Evolutionary conservation across 2,888 invertebrate species (phyloP).

Genomic region (Patella ulyssiponensis): DNA sequence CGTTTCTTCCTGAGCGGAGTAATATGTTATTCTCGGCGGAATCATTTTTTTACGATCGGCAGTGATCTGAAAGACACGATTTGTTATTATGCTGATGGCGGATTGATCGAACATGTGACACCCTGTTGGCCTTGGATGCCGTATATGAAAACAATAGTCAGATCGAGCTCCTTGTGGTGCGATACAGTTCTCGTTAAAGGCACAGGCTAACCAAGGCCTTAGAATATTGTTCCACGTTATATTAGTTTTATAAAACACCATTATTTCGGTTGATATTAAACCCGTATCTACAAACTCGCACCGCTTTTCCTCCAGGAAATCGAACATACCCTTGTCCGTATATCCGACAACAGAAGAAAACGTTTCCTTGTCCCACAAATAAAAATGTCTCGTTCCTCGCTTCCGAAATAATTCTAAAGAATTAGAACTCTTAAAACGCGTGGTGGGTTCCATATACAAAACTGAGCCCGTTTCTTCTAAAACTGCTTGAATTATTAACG

Average conservation of each 20-base stretch:
- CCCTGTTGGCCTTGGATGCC: constrained; percentile 57
- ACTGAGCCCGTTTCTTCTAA: constrained; percentile 58
- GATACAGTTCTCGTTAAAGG: constrained; percentile 54
- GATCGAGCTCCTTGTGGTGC: constrained; percentile 47
- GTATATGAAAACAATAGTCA: constrained; percentile 54
- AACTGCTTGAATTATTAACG: constrained; percentile 54
- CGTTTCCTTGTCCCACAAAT: constrained; percentile 50
- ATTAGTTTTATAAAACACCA: constrained; percentile 57
- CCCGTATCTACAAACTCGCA: constrained; percentile 52
- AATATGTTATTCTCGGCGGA: constrained; percentile 45
- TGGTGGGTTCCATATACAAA: constrained; percentile 52
- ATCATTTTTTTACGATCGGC: constrained; percentile 45
- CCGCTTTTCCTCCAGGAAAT: constrained; percentile 50
- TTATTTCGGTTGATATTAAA: constrained; percentile 48
- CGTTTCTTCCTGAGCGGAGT: constrained; percentile 37
- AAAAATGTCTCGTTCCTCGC: constrained; percentile 48
- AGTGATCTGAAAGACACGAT: constrained; percentile 51
- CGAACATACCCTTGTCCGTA: constrained; percentile 54
- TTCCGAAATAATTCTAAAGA: constrained; percentile 50
- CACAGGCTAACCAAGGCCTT: constrained; percentile 63
- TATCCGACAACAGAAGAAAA: constrained; percentile 47
- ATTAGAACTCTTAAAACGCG: constrained; percentile 44
- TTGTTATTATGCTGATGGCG: constrained; percentile 55
- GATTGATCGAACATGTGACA: constrained; percentile 63
- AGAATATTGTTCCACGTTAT: constrained; percentile 52